Base-by-base conservation (phyloP, 2,888 invertebrate genomes). In the Tipula lateralis region DNA sequence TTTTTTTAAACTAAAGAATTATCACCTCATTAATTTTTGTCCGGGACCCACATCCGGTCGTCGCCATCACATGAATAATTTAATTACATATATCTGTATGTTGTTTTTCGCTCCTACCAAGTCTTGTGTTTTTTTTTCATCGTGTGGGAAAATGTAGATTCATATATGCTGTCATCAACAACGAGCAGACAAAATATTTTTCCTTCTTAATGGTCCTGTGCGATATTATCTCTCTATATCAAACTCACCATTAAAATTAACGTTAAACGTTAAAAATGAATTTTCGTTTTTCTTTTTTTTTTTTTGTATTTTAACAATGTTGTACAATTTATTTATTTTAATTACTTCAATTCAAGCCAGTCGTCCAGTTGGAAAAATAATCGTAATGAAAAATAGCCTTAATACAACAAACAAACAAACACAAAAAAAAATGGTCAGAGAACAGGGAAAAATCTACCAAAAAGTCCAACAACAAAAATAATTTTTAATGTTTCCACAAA, bases 291-390 rank as follows among this genome's bases (percentile, higher is more conserved):
- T n/a, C 4, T 44, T 44, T 44, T n/a, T 44, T n/a, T 44, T 3
- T 44, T n/a, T 44, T n/a, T n/a, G 44, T 66, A 66, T 66, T 66
- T 66, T 66, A 66, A 66, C 66, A 66, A 66, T 66, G 66, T 66
- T 66, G 66, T 66, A 66, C 66, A 66, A 66, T 66, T 66, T 66
- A 66, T 66, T 66, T 66, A 66, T 66, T 66, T 66, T 66, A 66
- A 66, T 66, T 66, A 66, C 66, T 66, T 66, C 66, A 66, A 66
- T 66, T 66, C 24, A 24, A 66, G 24, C 24, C 66, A 66, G 66
- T 66, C 66, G 66, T 66, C 24, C 66, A 66, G 66, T 66, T 66
- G 66, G 24, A 66, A 66, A 66, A 66, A 66, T 66, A 66, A 66
- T 66, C 66, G n/a, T 66, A 66, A 66, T 66, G 66, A 66, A 66